Percentiles rank a stretch among this genome's conserved stretches.
phyloP scores from a whole-genome alignment of 2,797 vertebrate species.

The Phataginus tricuspis region DNA sequence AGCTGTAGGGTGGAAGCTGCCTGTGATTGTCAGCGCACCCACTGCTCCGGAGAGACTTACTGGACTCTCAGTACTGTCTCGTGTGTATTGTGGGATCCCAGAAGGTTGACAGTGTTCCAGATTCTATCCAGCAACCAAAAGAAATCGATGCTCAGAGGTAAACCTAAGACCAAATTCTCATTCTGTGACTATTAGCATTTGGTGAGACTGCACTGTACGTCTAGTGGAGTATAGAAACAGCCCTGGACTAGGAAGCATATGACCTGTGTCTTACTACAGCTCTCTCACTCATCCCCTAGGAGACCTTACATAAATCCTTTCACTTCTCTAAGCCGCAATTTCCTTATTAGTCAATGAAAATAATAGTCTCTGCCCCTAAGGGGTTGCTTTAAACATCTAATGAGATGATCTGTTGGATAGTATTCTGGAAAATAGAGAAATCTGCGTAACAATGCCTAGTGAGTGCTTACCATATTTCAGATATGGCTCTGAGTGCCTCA shows the following conservation, averaged over 20 bases:
- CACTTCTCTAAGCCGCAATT: neutral
- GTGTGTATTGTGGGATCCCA: neutral
- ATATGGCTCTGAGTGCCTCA: neutral
- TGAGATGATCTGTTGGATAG: neutral
- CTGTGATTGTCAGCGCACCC: neutral
- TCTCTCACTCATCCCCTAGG: neutral
- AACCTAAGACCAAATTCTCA: neutral
- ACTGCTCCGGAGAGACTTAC: neutral
- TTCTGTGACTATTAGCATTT: neutral
- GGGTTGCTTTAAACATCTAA: neutral
- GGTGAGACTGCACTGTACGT: neutral
- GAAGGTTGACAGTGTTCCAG: neutral
- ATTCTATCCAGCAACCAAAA: neutral
- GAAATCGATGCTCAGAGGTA: neutral
- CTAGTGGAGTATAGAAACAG: neutral
- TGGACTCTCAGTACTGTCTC: neutral
- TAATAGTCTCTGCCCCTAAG: neutral
- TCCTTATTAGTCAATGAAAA: conserved; percentile 24
- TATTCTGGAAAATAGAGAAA: conserved; percentile 40
- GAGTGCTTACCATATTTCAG: neutral
- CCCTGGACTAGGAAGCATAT: neutral
- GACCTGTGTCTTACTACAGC: neutral
- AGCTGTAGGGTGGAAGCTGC: neutral
- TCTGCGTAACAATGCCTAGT: neutral
- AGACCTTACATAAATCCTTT: neutral